Evolutionary conservation across 2,888 invertebrate genomes (phyloP).

Genomic region (Deroplatys truncata): DNA sequence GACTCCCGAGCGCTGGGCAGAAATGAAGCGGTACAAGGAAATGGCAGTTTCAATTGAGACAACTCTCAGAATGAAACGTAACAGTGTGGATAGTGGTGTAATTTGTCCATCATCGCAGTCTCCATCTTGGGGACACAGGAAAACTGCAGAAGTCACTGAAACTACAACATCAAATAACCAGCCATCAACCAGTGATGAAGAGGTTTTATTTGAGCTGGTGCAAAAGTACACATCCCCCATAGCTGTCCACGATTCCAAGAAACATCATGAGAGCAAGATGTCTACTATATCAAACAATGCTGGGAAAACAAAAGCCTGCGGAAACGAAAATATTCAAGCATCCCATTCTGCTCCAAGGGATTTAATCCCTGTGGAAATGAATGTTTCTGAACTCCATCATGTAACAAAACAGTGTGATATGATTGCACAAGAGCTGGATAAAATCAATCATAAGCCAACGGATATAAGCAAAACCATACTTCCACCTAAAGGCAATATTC

Average conservation of each 20-base stretch:
- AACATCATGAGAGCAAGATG: not conserved
- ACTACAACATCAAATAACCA: not conserved
- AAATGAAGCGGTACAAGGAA: not conserved
- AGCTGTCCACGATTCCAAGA: not conserved
- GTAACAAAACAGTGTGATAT: not conserved
- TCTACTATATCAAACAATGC: not conserved
- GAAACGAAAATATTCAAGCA: too few species aligned
- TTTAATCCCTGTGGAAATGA: not conserved
- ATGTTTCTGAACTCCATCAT: not conserved
- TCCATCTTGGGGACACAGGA: not conserved
- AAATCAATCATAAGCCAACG: not conserved
- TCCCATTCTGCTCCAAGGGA: not conserved
- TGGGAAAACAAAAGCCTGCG: not conserved
- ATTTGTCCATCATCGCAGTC: not conserved
- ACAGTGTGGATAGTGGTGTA: not conserved
- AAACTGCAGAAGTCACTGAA: not conserved
- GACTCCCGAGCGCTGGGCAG: not conserved
- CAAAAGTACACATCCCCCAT: not conserved
- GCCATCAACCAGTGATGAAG: not conserved
- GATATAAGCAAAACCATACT: too few species aligned
- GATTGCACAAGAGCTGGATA: not conserved
- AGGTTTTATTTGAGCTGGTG: not conserved
- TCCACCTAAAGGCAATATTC: not conserved
- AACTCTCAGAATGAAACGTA: not conserved
- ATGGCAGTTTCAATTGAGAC: not conserved